A percentile compares a stretch with the other conserved stretches of the same genome.
Evolutionary conservation across 2,113 vertebrate genomes (phyloP).

Genomic region (Eublepharis macularius): DNA sequence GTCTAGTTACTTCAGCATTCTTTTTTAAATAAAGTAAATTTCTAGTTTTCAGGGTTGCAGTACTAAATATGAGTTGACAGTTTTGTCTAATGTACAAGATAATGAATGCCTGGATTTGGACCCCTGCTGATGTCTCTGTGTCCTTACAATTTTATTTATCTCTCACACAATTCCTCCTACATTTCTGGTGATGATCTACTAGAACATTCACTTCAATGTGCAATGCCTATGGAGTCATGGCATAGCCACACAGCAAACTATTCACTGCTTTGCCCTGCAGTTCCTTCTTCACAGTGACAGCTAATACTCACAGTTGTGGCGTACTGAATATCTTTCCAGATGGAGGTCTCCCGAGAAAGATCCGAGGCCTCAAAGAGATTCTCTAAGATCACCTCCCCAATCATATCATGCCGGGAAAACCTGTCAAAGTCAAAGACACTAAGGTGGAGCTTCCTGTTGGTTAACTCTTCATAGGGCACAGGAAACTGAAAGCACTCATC

Average conservation of each 20-base stretch:
- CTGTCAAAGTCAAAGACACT: constrained; percentile 88
- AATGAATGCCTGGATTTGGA: not conserved
- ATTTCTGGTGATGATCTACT: not conserved
- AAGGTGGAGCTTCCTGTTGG: constrained; percentile 80
- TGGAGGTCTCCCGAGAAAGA: constrained; percentile 81
- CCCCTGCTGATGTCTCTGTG: not conserved
- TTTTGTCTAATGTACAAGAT: not conserved
- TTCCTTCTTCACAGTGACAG: not conserved
- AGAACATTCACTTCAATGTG: not conserved
- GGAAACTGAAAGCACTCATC: constrained; percentile 94
- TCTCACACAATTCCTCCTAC: not conserved
- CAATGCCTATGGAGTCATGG: not conserved
- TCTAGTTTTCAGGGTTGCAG: not conserved
- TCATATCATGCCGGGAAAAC: constrained; percentile 87
- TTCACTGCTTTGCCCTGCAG: not conserved
- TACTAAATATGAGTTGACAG: not conserved
- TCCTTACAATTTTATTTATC: not conserved
- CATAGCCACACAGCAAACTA: not conserved
- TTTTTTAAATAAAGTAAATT: not conserved
- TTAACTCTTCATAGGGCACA: constrained; percentile 82
- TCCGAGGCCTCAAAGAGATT: constrained; percentile 85
- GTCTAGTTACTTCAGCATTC: not conserved
- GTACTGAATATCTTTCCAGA: constrained; percentile 88
- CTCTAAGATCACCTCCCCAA: constrained; percentile 85
- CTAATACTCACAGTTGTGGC: constrained; percentile 79